Percentiles rank a stretch among this genome's conserved stretches.
Conservation (phyloP, 2,113 vertebrate genomes). For the Gobius niger region DNA sequence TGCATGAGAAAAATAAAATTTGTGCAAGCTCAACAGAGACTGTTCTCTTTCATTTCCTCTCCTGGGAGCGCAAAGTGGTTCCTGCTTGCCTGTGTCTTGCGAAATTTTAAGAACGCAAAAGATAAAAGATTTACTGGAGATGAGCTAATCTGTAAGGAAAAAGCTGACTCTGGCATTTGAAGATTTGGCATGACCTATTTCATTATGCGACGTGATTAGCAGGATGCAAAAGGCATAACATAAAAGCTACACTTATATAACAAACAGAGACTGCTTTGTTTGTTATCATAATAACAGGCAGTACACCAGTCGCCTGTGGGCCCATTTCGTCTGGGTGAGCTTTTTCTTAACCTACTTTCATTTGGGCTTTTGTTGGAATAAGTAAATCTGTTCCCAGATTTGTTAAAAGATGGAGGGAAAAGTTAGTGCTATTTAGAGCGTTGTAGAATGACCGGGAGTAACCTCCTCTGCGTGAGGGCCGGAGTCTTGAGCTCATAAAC, state of each 20-base stretch:
- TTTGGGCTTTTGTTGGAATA: not conserved
- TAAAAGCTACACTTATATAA: conserved; percentile 4
- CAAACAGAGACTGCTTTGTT: conserved; percentile 1
- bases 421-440: conserved; percentile 27
- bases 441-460: conserved; percentile 59
- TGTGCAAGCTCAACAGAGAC: conserved; percentile 24
- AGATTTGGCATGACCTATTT: not conserved
- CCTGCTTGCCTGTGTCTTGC: conserved; percentile 26
- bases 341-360: conserved; percentile 10
- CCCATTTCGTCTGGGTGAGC: not conserved
- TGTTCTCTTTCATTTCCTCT: conserved; percentile 65
- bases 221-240: not conserved
- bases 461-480: conserved; percentile 37
- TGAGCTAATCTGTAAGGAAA: not conserved
- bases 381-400: not conserved
- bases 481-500: conserved; percentile 3
- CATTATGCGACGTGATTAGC: not conserved
- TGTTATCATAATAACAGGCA: conserved; percentile 7
- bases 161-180: not conserved
- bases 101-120: conserved; percentile 2
- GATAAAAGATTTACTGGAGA: conserved; percentile 2
- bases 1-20: conserved; percentile 2
- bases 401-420: not conserved
- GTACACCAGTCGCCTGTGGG: not conserved
- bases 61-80: conserved; percentile 42